These are phyloP conservation scores for Urophycis tenuis DNA, from an alignment of 2,797 vertebrate species.

Conservation along the genomic window DNA sequence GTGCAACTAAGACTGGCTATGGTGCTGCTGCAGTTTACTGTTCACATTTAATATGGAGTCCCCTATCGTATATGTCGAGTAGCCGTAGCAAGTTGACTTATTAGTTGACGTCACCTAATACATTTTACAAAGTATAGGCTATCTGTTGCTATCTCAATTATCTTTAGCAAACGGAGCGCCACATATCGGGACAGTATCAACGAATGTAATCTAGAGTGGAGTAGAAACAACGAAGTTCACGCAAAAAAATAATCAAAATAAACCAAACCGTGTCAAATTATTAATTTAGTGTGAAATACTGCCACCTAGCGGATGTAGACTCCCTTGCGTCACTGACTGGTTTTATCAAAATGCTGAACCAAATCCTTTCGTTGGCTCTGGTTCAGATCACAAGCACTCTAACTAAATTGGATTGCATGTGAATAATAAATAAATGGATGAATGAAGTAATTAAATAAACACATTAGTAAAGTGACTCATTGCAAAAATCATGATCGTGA, in stretches of 20 bases:
- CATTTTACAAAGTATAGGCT: neutral
- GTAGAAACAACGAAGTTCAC: neutral
- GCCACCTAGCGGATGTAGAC: neutral
- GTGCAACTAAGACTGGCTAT: too few relatives aligned
- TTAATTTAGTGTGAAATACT: neutral
- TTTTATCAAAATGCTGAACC: neutral
- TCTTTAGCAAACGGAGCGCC: neutral
- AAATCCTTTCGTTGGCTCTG: neutral
- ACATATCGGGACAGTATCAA: neutral
- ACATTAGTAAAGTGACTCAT: neutral
- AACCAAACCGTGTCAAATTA: neutral
- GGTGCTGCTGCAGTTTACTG: too few relatives aligned
- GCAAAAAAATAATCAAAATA: neutral
- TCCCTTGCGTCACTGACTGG: too few relatives aligned
- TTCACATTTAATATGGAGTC: too few relatives aligned
- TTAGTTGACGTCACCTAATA: neutral
- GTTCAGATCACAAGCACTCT: neutral
- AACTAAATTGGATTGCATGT: neutral
- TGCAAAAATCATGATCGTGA: neutral
- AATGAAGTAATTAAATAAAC: neutral
- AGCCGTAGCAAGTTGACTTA: neutral
- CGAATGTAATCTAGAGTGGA: neutral
- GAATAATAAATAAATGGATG: neutral
- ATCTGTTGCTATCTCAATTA: neutral
- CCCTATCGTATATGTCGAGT: too few relatives aligned